phyloP scores from a whole-genome alignment of 2,797 vertebrate genomes.

The Anas bahamensis region DNA sequence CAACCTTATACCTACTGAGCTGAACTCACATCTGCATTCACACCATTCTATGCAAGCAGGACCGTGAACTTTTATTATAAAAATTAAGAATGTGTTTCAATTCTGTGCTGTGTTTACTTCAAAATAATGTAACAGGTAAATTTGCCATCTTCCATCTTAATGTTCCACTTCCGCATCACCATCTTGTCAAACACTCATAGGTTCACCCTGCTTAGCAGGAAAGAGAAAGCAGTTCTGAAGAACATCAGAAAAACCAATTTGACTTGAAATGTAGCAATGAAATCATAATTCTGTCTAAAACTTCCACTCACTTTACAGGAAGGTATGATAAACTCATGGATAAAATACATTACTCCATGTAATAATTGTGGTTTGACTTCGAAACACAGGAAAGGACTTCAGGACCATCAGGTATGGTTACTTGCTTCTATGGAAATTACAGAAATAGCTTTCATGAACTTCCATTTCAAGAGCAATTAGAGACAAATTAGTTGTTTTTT shows the following conservation, averaged over 20 bases:
- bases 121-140: neutral
- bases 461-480: neutral
- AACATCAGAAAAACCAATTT: neutral
- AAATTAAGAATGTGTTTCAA: neutral
- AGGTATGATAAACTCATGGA: neutral
- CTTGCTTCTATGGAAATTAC: neutral
- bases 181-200: neutral
- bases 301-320: neutral
- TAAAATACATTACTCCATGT: neutral
- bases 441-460: neutral
- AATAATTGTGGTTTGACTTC: neutral
- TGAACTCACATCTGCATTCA: neutral
- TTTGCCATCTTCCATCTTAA: neutral
- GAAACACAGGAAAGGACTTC: neutral
- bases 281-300: neutral
- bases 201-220: neutral
- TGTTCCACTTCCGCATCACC: neutral
- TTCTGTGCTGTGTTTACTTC: neutral
- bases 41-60: neutral
- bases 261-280: neutral
- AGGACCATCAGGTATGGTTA: neutral
- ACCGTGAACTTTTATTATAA: neutral
- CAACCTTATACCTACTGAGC: neutral
- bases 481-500: too few species aligned
- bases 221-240: neutral